phyloP scores from a whole-genome alignment of 2,113 vertebrate genomes.

The Centrocercus urophasianus region DNA sequence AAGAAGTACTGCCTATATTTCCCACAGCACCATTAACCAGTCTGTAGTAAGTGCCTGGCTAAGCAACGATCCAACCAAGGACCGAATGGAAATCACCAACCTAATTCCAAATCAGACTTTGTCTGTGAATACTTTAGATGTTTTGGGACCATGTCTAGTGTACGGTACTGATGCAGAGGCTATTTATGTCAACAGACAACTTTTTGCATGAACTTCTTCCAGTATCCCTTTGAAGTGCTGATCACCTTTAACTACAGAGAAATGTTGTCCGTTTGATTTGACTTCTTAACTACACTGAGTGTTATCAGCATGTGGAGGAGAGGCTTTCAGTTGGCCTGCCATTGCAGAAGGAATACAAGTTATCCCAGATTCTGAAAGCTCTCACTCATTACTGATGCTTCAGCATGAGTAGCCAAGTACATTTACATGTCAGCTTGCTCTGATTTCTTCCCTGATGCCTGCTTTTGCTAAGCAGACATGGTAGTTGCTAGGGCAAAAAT shows the following conservation, averaged over 20 bases:
- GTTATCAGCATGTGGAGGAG: background rate
- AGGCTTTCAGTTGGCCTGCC: background rate
- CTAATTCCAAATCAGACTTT: conserved; percentile 91
- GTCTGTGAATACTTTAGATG: conserved; percentile 94
- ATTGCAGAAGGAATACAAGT: background rate
- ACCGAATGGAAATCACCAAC: conserved; percentile 92
- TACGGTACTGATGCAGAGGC: conserved; percentile 96
- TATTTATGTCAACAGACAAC: conserved; percentile 91
- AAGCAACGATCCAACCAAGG: conserved; percentile 89
- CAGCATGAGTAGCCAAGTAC: background rate
- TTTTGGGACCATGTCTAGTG: conserved; percentile 93
- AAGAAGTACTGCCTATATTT: conserved; percentile 85
- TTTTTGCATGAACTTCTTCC: conserved; percentile 74
- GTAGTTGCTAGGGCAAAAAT: background rate
- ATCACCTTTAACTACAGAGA: background rate
- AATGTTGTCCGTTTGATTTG: background rate
- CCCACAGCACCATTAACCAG: conserved; percentile 83
- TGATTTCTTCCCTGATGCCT: background rate
- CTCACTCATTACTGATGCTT: background rate
- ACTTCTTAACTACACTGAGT: background rate
- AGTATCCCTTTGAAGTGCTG: background rate
- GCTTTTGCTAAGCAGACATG: background rate
- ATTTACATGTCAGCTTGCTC: background rate
- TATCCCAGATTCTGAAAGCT: background rate
- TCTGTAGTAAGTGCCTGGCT: conserved; percentile 91